Percentiles rank a stretch among this genome's conserved stretches.
These are phyloP conservation scores for Ptychoptera contaminata DNA, from an alignment of 2,888 invertebrate genomes.

Conservation along the genomic window DNA sequence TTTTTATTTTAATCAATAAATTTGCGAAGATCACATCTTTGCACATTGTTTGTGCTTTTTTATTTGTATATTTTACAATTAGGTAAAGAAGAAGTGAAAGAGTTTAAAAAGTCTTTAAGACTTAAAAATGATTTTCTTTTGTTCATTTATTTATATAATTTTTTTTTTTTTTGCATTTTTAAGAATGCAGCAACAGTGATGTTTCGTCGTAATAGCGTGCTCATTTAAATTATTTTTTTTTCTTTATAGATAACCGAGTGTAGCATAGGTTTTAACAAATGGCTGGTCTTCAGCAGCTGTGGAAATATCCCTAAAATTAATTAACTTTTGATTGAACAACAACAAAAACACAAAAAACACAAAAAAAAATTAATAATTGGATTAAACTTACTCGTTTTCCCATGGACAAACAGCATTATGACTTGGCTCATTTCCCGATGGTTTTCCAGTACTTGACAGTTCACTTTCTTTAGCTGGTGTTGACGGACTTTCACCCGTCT, in stretches of 20 bases:
- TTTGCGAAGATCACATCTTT: too few relatives aligned
- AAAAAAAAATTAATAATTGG: background rate
- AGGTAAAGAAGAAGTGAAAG: too few relatives aligned
- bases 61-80: too few relatives aligned
- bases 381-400: constrained; percentile 81
- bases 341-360: background rate
- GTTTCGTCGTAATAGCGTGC: too few relatives aligned
- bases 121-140: too few relatives aligned
- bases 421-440: constrained; percentile 26
- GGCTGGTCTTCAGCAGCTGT: constrained; percentile 67
- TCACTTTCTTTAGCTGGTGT: constrained; percentile 1
- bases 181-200: too few relatives aligned
- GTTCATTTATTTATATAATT: too few relatives aligned
- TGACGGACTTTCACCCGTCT: constrained; percentile 8
- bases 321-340: background rate
- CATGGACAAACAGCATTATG: constrained; percentile 82
- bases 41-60: too few relatives aligned
- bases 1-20: too few relatives aligned
- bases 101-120: too few relatives aligned
- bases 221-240: constrained; percentile 10
- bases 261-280: constrained; percentile 88
- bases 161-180: too few relatives aligned
- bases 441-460: constrained; percentile 2
- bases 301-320: constrained; percentile 53
- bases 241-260: constrained; percentile 77